Conservation (phyloP, 1,140 invertebrate species). For the Diorhabda carinulata region DNA sequence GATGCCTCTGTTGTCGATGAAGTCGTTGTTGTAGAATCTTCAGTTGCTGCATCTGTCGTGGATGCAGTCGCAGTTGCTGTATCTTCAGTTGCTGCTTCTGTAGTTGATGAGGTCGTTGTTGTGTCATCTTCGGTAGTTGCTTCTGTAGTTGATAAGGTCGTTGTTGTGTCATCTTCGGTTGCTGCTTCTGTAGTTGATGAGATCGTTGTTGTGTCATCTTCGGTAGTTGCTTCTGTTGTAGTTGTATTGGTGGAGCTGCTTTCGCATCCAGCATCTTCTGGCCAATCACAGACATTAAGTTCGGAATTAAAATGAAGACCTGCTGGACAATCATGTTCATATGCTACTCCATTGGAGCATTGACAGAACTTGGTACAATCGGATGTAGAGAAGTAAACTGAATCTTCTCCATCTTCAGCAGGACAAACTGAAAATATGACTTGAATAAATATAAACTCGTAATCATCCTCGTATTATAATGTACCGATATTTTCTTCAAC, state of each 20-base stretch:
- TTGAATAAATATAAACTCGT: too few relatives aligned
- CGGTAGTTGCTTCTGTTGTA: not conserved
- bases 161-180: too few relatives aligned
- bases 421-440: constrained; percentile 15
- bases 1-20: too few relatives aligned
- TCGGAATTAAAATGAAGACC: constrained; percentile 45
- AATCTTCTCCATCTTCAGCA: constrained; percentile 26
- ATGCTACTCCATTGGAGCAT: constrained; percentile 50
- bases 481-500: not conserved
- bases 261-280: constrained; percentile 38
- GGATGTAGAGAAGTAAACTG: constrained; percentile 48
- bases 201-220: not conserved
- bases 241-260: not conserved
- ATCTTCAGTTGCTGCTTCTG: too few relatives aligned
- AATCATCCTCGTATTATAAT: not conserved
- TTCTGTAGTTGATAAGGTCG: too few relatives aligned
- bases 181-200: not conserved
- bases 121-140: too few relatives aligned
- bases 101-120: too few relatives aligned
- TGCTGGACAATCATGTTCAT: constrained; percentile 43
- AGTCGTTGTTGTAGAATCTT: too few relatives aligned
- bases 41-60: too few relatives aligned
- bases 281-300: constrained; percentile 45
- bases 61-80: too few relatives aligned
- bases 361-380: constrained; percentile 57